phyloP scores from a whole-genome alignment of 1,140 invertebrate genomes.

The Drosophila santomea region DNA sequence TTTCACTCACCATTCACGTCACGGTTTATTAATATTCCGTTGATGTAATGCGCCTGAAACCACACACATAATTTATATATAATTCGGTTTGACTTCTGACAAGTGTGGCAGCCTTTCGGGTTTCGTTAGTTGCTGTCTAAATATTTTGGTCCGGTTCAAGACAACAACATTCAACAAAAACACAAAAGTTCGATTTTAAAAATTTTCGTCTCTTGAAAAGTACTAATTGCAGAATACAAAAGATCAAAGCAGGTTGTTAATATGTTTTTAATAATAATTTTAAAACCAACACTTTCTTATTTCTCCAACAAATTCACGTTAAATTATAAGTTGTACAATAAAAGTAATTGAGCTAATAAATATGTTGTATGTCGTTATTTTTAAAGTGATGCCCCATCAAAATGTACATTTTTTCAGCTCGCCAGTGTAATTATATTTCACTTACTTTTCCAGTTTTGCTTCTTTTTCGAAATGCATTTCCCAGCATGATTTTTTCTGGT shows the following conservation, averaged over 20 bases:
- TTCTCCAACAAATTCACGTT: too few relatives aligned
- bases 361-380: background rate
- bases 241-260: background rate
- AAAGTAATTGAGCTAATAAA: background rate
- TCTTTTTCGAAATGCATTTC: conserved; percentile 38
- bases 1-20: conserved; percentile 54
- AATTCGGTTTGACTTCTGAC: conserved; percentile 50
- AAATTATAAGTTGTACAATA: background rate
- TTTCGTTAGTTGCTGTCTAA: conserved; percentile 24
- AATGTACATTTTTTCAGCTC: background rate
- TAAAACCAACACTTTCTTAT: too few relatives aligned
- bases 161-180: background rate
- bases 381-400: background rate
- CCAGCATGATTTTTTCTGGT: conserved; percentile 11
- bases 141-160: conserved; percentile 23
- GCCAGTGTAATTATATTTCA: conserved; percentile 4
- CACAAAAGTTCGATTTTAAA: background rate
- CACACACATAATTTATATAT: conserved; percentile 19
- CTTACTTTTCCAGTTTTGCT: conserved; percentile 21
- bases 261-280: too few relatives aligned
- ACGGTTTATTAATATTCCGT: conserved; percentile 80
- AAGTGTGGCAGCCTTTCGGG: conserved; percentile 27
- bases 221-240: background rate
- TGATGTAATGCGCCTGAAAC: conserved; percentile 65
- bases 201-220: background rate